phyloP scores from a whole-genome alignment of 2,888 invertebrate species.

The Itoplectis maculator region DNA sequence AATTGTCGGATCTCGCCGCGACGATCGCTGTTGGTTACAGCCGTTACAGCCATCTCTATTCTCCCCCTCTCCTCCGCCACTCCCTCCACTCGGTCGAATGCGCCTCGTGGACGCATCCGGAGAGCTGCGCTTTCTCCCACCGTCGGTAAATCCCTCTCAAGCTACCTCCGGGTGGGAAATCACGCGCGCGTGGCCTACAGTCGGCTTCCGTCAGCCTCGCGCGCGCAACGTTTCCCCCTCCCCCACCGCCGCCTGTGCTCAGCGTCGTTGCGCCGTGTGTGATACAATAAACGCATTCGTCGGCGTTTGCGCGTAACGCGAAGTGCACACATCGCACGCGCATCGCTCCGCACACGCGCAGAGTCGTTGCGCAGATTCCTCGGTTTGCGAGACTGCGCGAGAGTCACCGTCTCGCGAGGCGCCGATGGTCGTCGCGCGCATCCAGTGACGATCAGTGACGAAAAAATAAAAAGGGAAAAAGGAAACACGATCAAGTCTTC shows the following conservation, averaged over 20 bases:
- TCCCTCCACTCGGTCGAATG: no score
- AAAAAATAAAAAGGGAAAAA: no score
- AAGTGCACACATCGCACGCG: no score
- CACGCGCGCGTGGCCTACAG: constrained; percentile 1
- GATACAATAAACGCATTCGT: not conserved
- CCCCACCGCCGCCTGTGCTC: no score
- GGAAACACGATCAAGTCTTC: not conserved
- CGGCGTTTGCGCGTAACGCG: not conserved
- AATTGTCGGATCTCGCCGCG: no score
- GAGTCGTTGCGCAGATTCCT: not conserved
- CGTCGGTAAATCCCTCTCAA: constrained; percentile 18
- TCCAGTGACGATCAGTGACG: not conserved
- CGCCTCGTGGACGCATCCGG: no score
- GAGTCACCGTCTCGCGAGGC: not conserved
- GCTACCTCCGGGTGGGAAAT: not conserved
- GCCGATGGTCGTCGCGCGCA: not conserved
- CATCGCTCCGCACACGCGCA: no score
- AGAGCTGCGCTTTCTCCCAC: constrained; percentile 8
- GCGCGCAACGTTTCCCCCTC: constrained; percentile 25
- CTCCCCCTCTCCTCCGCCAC: no score
- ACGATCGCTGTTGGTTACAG: no score
- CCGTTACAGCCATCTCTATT: no score
- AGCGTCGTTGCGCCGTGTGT: no score
- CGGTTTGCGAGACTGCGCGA: not conserved
- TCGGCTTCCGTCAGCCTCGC: constrained; percentile 21